Evolutionary conservation across 2,888 invertebrate species (phyloP), one percentile per base, ranked within the genome.

Genomic region (Chrysolina haemoptera): DNA sequence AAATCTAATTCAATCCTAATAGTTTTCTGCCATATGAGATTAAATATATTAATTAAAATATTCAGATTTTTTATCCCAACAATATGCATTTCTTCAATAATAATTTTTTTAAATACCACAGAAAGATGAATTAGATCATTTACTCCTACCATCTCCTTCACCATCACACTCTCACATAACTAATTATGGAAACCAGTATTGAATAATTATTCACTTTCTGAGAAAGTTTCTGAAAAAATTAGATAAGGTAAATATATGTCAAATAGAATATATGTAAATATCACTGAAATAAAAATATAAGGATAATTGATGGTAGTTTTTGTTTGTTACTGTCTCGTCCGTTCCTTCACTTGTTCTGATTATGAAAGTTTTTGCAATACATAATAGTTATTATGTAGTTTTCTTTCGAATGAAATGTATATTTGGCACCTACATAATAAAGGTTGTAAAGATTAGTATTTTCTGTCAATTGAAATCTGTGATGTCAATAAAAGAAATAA

Each of bases 381-480:
- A 50, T 53, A 74, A 74, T 46, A 20, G 75, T 76, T 76, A 75
- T 77, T 75, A 76, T 78, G 70, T 78, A 74, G 74, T 66, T 74
- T 71, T 75, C 65, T 77, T 75, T 74, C 62, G 71, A 76, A 75
- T 70, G 14, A 66, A 62, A 70, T 70, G 50, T 76, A 73, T 73
- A 73, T 73, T 75, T 78, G 75, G 77, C 75, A 78, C 78, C 74
- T 81, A 76, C 79, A 78, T 81, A 80, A 80, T 79, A 79, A 82
- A 84, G 81, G 83, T 85, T 85, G 84, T 85, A 85, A 83, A 82
- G 80, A 83, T 85, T 85, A 85, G 85, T 84, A 85, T 86, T 86
- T 85, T 86, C 84, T 86, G 87, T 87, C 87, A 87, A 87, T 87
- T 87, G 82, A 84, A 85, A 86, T 84, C 87, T 87, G 87, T 87